A percentile compares a stretch with the other conserved stretches of the same genome.
Conservation (phyloP, 2,113 vertebrate species). For the Piprites chloris region DNA sequence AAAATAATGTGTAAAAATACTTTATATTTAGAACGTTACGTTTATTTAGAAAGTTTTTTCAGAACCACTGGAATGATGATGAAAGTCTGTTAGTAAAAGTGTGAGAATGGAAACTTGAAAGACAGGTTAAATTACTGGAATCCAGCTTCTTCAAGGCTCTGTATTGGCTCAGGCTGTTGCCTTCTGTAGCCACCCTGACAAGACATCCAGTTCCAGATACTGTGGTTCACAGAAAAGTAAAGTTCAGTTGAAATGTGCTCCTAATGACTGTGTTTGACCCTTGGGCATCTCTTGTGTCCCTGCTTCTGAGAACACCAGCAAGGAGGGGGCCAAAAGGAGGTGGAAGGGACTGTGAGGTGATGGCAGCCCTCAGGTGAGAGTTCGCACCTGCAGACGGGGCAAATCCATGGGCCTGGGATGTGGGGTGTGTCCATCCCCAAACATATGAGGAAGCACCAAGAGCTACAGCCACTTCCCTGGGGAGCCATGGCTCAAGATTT, state of each 20-base stretch:
- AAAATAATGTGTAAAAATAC: background rate
- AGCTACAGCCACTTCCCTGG: background rate
- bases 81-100: background rate
- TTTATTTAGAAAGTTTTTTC: background rate
- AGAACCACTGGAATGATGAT: background rate
- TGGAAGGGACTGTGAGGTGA: rapidly evolving
- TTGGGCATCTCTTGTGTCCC: background rate
- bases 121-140: background rate
- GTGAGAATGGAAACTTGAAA: background rate
- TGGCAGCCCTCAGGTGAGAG: background rate
- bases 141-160: background rate
- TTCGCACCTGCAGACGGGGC: rapidly evolving
- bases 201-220: background rate
- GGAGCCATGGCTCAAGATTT: background rate
- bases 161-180: background rate
- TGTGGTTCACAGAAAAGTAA: background rate
- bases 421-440: background rate
- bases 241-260: background rate
- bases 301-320: background rate
- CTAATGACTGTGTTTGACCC: background rate
- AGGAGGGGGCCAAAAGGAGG: background rate
- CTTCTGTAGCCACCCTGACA: background rate
- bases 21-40: background rate
- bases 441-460: background rate
- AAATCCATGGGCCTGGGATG: background rate